Evolutionary conservation across 2,888 invertebrate genomes (phyloP).

Genomic region (Megaustenia siamemsis): DNA sequence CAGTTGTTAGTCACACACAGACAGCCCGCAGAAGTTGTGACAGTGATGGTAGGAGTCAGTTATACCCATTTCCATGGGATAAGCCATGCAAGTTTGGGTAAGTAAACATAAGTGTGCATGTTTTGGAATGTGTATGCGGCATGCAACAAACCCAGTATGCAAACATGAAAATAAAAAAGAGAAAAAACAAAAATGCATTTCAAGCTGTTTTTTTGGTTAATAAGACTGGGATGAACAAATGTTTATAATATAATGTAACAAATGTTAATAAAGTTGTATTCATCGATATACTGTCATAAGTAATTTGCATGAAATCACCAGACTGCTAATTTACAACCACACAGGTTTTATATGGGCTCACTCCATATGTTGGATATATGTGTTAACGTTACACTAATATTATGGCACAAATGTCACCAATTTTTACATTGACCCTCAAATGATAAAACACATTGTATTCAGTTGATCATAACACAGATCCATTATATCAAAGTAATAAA

Average conservation of each 20-base stretch:
- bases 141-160: slow-evolving; percentile 36
- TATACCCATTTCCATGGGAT: neutral
- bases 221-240: neutral
- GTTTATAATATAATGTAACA: neutral
- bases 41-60: neutral
- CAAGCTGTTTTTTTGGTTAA: neutral
- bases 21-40: slow-evolving; percentile 23
- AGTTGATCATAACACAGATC: neutral
- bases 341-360: too few relatives aligned
- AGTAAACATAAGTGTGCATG: neutral
- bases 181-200: slow-evolving; percentile 28
- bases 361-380: neutral
- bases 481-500: too few relatives aligned
- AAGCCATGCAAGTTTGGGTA: slow-evolving; percentile 24
- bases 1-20: slow-evolving; percentile 6
- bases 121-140: neutral
- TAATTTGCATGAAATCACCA: too few relatives aligned
- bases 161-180: slow-evolving; percentile 33
- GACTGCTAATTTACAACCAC: too few relatives aligned
- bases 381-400: neutral
- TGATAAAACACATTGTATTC: neutral
- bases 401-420: too few relatives aligned
- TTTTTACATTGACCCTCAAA: too few relatives aligned
- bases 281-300: neutral
- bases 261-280: neutral